Conservation (phyloP, 1,140 invertebrate genomes). For the Popillia japonica region DNA sequence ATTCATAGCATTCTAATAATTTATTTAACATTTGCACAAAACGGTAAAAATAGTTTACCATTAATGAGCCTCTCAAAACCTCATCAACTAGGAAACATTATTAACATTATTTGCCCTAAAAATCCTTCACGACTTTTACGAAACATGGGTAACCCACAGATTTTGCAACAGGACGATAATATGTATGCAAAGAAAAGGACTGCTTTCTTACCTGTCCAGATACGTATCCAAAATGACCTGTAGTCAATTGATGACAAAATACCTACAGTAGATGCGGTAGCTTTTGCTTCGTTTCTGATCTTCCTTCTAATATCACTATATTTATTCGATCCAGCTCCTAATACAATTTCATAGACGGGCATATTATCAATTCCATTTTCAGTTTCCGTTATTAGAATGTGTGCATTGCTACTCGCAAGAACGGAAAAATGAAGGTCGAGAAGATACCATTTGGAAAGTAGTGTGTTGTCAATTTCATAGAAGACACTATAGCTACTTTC, state of each 20-base stretch:
- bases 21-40: too few species aligned
- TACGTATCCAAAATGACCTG: conserved; percentile 63
- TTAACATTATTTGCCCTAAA: too few species aligned
- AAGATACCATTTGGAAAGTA: conserved; percentile 52
- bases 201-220: background rate
- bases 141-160: too few species aligned
- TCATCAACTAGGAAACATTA: too few species aligned
- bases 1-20: too few species aligned
- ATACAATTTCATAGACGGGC: conserved; percentile 70
- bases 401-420: conserved; percentile 66
- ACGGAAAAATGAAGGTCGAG: conserved; percentile 68
- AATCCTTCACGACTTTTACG: too few species aligned
- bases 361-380: conserved; percentile 56
- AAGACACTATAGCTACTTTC: conserved; percentile 64
- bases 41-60: too few species aligned
- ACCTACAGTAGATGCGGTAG: conserved; percentile 59
- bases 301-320: conserved; percentile 64
- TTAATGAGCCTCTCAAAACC: too few species aligned
- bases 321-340: conserved; percentile 64
- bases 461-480: conserved; percentile 46
- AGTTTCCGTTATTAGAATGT: conserved; percentile 65
- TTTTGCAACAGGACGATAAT: too few species aligned
- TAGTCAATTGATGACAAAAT: conserved; percentile 64
- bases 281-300: conserved; percentile 48
- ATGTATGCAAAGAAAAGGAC: too few species aligned